phyloP scores from a whole-genome alignment of 2,113 vertebrate genomes.

The Indicator indicator region DNA sequence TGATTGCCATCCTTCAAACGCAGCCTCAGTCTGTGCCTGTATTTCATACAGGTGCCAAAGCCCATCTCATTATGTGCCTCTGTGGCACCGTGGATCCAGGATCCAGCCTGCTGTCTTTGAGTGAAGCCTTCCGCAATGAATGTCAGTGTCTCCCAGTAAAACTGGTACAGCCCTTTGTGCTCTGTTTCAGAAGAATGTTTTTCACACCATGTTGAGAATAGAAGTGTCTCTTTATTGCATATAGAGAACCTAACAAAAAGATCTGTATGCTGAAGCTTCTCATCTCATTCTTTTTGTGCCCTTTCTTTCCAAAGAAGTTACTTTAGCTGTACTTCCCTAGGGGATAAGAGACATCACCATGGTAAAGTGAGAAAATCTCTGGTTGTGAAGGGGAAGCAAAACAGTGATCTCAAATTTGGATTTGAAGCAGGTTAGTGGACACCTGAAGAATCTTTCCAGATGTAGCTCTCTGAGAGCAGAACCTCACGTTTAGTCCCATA shows the following conservation, averaged over 20 bases:
- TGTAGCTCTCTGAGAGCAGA: not conserved
- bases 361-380: not conserved
- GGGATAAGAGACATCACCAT: not conserved
- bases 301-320: not conserved
- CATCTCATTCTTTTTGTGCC: not conserved
- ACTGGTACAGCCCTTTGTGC: not conserved
- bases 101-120: not conserved
- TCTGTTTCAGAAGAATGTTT: not conserved
- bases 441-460: not conserved
- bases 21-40: not conserved
- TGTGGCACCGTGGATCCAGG: not conserved
- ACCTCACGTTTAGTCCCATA: not conserved
- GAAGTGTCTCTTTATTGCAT: not conserved
- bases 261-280: not conserved
- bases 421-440: not conserved
- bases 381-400: not conserved
- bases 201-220: not conserved
- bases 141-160: not conserved
- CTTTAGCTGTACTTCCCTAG: not conserved
- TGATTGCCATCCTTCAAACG: rapidly evolving
- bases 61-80: not conserved
- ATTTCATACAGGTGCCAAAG: not conserved
- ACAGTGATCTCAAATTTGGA: not conserved
- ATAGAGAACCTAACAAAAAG: not conserved
- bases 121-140: not conserved